Percentiles rank a stretch among this genome's conserved stretches.
phyloP scores from a whole-genome alignment of 2,888 invertebrate genomes.

The Dinocampus coccinellae region DNA sequence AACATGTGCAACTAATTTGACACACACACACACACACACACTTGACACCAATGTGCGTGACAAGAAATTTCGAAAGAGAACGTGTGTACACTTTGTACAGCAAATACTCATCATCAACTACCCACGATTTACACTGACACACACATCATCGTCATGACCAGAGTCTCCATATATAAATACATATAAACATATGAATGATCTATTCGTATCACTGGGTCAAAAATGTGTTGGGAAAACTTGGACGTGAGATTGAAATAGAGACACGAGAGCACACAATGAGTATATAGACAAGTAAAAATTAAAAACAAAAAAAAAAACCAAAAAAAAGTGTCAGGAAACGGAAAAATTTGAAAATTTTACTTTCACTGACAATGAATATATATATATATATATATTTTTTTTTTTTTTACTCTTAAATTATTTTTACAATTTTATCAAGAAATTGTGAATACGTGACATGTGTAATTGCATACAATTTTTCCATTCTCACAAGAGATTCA shows the following conservation, averaged over 20 bases:
- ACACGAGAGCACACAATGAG: neutral
- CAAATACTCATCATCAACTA: too few species aligned
- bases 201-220: constrained; percentile 65
- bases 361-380: neutral
- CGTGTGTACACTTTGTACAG: neutral
- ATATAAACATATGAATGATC: constrained; percentile 44
- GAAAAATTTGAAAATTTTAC: neutral
- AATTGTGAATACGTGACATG: too few species aligned
- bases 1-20: neutral
- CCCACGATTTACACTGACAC: neutral
- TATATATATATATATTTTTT: too few species aligned
- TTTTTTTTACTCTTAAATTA: too few species aligned
- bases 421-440: too few species aligned
- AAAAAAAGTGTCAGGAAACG: neutral
- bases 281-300: neutral
- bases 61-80: constrained; percentile 31
- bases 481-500: too few species aligned
- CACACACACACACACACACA: neutral
- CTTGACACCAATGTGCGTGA: constrained; percentile 1
- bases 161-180: neutral
- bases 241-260: constrained; percentile 40
- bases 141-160: constrained; percentile 1
- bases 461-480: too few species aligned
- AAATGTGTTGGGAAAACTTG: constrained; percentile 55
- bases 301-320: neutral